Evolutionary conservation across 2,888 invertebrate genomes (phyloP), one percentile per base, ranked within the genome.

Genomic region (Ectemnius continuus): DNA sequence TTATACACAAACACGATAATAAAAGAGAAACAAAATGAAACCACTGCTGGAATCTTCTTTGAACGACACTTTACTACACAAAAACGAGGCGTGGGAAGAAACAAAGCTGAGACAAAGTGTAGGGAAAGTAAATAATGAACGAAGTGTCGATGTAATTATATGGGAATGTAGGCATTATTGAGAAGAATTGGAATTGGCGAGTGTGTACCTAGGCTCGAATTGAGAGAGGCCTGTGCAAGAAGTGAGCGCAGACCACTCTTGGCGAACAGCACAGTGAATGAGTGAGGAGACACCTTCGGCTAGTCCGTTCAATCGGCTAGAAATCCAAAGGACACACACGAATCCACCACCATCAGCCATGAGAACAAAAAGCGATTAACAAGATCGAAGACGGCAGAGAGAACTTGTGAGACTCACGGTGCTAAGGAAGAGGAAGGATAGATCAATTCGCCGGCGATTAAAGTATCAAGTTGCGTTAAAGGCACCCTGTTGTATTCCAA

Each of bases 391-490:
- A 8, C 14, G 16, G 8, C 23, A 11, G 28, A 61, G 0, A 16
- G 47, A 48, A 11, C 26, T 3, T 16, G 11, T 0, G 0, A 47
- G 23, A 95, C 96, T 96, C 92, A 97, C 97, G 96, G 96, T 82
- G 96, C 95, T 81, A 97, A 89, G 6, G 97, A 97, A 14, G 94
- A 94, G 14, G 94, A 92, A 23, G 97, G 97, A 89, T 97, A 97
- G n/a, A 94, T 93, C 70, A 97, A 91, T 87, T 96, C 95, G 1
- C 97, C 97, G 72, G 94, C 93, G 0, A 95, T 92, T 58, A 97
- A 91, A 4, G 94, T 94, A 86, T 96, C 95, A 76, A 97, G 91
- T 45, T 94, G 93, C 75, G 93, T 93, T 67, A 97, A 90, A 70
- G 93, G 93, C 0, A 96, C 92, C 88, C 95, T 94, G 84, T 94